phyloP scores from a whole-genome alignment of 1,140 invertebrate genomes.

The Reticulitermes speratus region DNA sequence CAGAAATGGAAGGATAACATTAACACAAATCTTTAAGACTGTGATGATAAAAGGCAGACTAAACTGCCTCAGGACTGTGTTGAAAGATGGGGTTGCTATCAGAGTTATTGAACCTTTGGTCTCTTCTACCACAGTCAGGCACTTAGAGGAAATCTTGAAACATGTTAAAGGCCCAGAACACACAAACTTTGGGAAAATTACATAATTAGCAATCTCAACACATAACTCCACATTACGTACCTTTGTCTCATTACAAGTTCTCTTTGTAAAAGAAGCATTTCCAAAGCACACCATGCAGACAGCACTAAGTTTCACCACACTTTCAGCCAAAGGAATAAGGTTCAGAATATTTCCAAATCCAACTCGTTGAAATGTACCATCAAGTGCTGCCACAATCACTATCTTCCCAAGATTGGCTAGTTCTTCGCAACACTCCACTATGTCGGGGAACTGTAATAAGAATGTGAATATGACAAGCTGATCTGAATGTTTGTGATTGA shows the following conservation, averaged over 20 bases:
- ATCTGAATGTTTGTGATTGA: constrained; percentile 11
- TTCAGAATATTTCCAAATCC: constrained; percentile 60
- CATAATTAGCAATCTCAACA: too few relatives aligned
- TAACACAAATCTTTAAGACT: too few relatives aligned
- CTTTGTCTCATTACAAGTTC: constrained; percentile 52
- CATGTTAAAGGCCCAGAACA: too few relatives aligned
- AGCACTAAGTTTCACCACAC: constrained; percentile 60
- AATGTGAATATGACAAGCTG: constrained; percentile 30
- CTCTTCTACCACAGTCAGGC: too few relatives aligned
- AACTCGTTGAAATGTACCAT: constrained; percentile 61
- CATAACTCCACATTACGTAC: constrained; percentile 40
- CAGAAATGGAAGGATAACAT: too few relatives aligned
- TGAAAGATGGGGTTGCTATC: too few relatives aligned
- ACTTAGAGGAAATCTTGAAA: too few relatives aligned
- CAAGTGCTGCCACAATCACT: constrained; percentile 63
- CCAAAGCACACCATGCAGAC: constrained; percentile 62
- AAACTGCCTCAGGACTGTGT: too few relatives aligned
- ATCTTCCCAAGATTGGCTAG: constrained; percentile 62
- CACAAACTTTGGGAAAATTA: too few relatives aligned
- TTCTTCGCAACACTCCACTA: constrained; percentile 56
- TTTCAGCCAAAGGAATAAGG: constrained; percentile 65
- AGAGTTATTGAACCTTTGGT: too few relatives aligned
- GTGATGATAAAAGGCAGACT: too few relatives aligned
- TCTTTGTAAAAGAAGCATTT: constrained; percentile 61
- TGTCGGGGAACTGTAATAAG: constrained; percentile 57